These are phyloP conservation scores for Orchestia grillus DNA, from an alignment of 1,140 invertebrate genomes.

Conservation along the genomic window DNA sequence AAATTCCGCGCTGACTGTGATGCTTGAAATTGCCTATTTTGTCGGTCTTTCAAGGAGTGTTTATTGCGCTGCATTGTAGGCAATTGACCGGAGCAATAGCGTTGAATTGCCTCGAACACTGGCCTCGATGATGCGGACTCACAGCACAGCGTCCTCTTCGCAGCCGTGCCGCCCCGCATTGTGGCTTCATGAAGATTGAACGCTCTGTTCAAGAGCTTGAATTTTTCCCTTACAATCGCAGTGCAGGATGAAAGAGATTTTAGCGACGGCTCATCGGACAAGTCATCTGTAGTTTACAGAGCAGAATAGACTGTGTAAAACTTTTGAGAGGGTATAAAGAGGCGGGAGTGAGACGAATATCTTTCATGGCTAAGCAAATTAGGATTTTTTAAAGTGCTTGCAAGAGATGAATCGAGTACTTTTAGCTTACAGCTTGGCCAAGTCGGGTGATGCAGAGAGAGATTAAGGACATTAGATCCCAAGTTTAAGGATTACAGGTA, in stretches of 20 bases:
- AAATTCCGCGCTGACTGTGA: background rate
- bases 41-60: background rate
- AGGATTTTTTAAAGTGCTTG: background rate
- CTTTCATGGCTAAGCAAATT: background rate
- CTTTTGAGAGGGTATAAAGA: background rate
- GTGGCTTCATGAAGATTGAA: background rate
- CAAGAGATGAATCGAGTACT: too few relatives aligned
- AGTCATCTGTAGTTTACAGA: background rate
- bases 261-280: background rate
- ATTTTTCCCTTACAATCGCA: too few relatives aligned
- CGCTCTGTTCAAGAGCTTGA: background rate
- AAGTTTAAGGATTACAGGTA: too few relatives aligned
- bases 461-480: too few relatives aligned
- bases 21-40: conserved; percentile 20
- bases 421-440: too few relatives aligned
- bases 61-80: conserved; percentile 8
- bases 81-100: conserved; percentile 26
- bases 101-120: background rate
- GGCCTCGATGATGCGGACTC: background rate
- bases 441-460: too few relatives aligned
- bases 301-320: background rate
- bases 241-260: background rate
- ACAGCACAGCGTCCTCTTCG: background rate
- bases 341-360: background rate
- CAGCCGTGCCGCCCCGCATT: background rate